Evolutionary conservation across 2,888 invertebrate genomes (phyloP), one percentile per base, ranked within the genome.

Genomic region (Margaritifera margaritifera): DNA sequence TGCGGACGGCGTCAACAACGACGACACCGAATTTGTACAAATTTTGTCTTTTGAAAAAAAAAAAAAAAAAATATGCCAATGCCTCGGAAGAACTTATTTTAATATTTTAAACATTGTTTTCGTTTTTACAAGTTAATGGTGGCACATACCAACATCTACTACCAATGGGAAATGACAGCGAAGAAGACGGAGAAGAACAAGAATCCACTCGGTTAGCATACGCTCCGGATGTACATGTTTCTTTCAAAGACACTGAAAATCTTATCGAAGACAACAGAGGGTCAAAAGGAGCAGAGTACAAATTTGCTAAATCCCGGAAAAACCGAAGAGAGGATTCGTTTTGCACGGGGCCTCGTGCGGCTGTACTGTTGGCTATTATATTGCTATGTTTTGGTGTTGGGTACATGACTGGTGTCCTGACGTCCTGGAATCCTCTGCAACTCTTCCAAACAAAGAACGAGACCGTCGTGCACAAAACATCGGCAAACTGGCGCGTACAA

Each of bases 401-500:
- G 20, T 80, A 78, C 64, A 68, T 79, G 24, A 72, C 73, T 6
- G 80, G 80, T 11, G 79, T 78, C 62, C 72, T 79, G 64, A 78
- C 77, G 3, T 71, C 76, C 2, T 62, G 58, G 11, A 53, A 57
- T 11, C 42, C 42, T 42, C 42, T 42, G 42, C 42, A 42, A 15
- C 42, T 42, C 2, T 42, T 42, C 42, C 42, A 15, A 42, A 11
- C 42, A 42, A 42, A 42, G 42, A 42, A 42, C 42, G 42, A 42
- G 42, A 42, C 42, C 42, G 3, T 42, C 15, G 19, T 77, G 4
- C 50, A 55, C 20, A 78, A 72, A 64, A 52, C 69, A 57, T 67
- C 76, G n/a, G 71, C 70, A 19, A 76, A 79, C 42, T 80, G 80
- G 80, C 71, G 79, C 70, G 75, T 76, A 58, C 79, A 79, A 62